Conservation (phyloP, 2,113 vertebrate genomes). For the Oreocharis arfaki region DNA sequence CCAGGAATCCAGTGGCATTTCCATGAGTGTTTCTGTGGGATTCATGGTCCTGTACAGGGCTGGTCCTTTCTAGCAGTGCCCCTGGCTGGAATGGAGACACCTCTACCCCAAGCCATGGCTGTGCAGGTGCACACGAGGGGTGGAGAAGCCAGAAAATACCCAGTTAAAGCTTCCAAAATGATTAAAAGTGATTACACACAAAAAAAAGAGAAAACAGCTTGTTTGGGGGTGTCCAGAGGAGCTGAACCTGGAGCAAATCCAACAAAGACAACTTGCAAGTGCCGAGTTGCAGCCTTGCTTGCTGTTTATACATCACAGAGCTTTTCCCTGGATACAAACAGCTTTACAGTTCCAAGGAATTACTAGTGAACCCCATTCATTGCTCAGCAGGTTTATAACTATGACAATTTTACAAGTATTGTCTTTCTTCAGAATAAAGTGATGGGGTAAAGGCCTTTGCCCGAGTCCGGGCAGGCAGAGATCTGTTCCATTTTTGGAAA, state of each 20-base stretch:
- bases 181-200: background rate
- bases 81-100: background rate
- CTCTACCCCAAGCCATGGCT: background rate
- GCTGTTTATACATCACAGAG: background rate
- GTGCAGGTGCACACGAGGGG: background rate
- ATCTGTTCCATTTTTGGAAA: background rate
- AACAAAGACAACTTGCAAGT: rapidly evolving
- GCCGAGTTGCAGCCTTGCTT: background rate
- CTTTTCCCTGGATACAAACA: background rate
- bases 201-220: background rate
- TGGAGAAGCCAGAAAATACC: background rate
- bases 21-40: background rate
- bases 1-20: background rate
- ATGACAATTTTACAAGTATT: background rate
- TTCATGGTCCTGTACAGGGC: background rate
- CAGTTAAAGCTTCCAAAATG: background rate
- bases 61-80: background rate
- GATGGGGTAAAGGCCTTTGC: background rate
- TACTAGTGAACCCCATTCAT: rapidly evolving
- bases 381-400: background rate
- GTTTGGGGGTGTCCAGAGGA: background rate
- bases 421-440: background rate
- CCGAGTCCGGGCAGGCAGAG: background rate
- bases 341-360: background rate
- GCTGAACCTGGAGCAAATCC: background rate